A percentile compares a stretch with the other conserved stretches of the same genome.
Evolutionary conservation across 92 coral and sea anemone genomes (phyloP).

Genomic region (Epizoanthus scotinus): DNA sequence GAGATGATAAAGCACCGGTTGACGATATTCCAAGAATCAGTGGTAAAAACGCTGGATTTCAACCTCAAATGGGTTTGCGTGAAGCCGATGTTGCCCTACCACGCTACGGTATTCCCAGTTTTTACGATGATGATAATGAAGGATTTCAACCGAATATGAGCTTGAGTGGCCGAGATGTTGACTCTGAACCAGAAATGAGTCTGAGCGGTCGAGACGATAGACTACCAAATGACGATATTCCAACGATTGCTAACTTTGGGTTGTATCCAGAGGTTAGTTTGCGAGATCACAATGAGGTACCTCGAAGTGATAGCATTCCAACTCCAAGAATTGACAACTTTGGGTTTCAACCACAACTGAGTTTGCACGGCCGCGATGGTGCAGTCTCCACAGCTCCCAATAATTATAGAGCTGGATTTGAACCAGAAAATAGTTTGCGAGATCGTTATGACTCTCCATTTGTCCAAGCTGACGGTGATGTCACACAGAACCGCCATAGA

Average conservation of each 20-base stretch:
- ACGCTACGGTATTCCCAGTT: constrained; percentile 30
- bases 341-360: constrained; percentile 9
- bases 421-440: neutral
- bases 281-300: neutral
- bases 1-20: constrained; percentile 1
- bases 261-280: constrained; percentile 36
- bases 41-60: constrained; percentile 6
- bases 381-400: too few species aligned
- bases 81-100: neutral
- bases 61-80: neutral
- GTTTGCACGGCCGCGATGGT: neutral
- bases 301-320: neutral
- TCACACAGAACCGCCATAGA: too few species aligned
- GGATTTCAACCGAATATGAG: constrained; percentile 39
- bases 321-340: constrained; percentile 20
- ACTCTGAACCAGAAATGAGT: constrained; percentile 33
- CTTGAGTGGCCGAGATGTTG: neutral
- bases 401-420: neutral
- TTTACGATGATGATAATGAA: constrained; percentile 35
- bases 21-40: constrained; percentile 30
- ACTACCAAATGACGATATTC: neutral
- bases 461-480: too few species aligned
- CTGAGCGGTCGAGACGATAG: constrained; percentile 8
- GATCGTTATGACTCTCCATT: neutral
- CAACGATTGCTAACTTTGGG: constrained; percentile 17